Evolutionary conservation across 1,140 invertebrate genomes (phyloP), one percentile per base, ranked within the genome.

Genomic region (Zaprionus ghesquierei): DNA sequence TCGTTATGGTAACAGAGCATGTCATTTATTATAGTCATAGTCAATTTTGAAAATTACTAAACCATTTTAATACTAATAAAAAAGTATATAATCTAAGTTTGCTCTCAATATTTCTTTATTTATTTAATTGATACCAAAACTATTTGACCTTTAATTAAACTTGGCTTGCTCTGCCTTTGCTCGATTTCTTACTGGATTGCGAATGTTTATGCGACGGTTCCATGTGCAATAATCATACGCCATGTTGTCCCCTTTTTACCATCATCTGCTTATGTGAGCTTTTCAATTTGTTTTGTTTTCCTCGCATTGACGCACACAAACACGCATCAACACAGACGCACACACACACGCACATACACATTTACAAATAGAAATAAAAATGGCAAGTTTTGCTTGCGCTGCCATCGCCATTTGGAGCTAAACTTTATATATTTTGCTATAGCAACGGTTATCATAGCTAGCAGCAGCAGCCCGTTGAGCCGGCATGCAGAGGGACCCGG

Each of bases 241-340:
- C 76, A 77, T 73, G 81, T 73, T 81, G 81, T 66, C 70, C 81
- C 51, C 51, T 70, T 65, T 58, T 59, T 27, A 58, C 66, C 63
- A 75, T 80, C 58, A 66, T 38, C 77, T 70, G 82, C 80, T 84
- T 84, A 85, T 80, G 80, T 73, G 64, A 73, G 79, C 61, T 87
- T 86, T 87, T 87, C 84, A 89, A 87, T 87, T 87, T 87, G 82
- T 87, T 89, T 87, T 82, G 82, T 87, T 87, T 87, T 75, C 38
- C 65, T 61, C 33, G 33, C 62, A 20, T 51, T 49, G 18, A 23
- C 55, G 64, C 4, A 50, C 22, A 54, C 41, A 63, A 33, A 64
- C 63, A 65, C 60, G 69, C 54, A 41, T 23, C 35, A 9, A 13
- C 31, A 63, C 3, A 50, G 25, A 41, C 38, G 62, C 9, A 50